Conservation (phyloP, 2,113 vertebrate genomes). For the Equus przewalskii region DNA sequence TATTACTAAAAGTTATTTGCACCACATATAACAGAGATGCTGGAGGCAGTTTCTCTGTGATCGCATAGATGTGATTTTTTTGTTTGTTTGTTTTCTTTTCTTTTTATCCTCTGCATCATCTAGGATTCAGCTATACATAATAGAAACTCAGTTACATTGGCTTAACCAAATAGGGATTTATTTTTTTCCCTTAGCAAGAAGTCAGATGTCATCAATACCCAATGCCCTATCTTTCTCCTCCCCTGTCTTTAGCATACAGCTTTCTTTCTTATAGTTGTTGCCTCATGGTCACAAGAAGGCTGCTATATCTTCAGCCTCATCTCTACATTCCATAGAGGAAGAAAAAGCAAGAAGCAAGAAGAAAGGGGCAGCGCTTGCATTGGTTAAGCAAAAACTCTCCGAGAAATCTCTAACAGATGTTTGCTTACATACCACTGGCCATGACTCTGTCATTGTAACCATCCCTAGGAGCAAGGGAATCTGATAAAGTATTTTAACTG, state of each 20-base stretch:
- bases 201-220: neutral
- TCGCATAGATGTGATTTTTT: neutral
- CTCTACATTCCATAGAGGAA: neutral
- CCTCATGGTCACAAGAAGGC: neutral
- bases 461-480: neutral
- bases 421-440: neutral
- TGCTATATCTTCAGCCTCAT: neutral
- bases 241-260: neutral
- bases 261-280: neutral
- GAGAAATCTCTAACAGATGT: neutral
- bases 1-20: neutral
- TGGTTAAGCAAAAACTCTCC: neutral
- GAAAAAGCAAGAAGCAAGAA: neutral
- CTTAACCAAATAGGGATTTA: neutral
- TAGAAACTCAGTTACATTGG: neutral
- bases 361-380: neutral
- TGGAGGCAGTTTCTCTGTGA: neutral
- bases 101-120: neutral
- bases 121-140: neutral
- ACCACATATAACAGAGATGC: neutral
- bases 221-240: neutral
- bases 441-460: neutral
- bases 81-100: neutral
- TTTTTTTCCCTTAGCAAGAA: neutral
- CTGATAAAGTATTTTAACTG: neutral